Evolutionary conservation across 2,888 invertebrate species (phyloP).

Genomic region (Thelaira solivaga): DNA sequence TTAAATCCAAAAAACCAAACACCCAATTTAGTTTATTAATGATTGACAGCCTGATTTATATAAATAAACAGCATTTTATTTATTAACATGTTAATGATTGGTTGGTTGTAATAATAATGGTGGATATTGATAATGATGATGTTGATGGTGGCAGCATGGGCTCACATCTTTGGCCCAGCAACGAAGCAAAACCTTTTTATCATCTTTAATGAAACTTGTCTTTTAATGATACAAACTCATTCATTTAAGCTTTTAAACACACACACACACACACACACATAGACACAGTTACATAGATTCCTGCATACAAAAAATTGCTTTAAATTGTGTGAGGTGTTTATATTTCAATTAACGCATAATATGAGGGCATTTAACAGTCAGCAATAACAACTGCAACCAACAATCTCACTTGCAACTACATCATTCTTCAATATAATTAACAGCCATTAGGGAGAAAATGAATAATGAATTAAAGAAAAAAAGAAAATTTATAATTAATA

Average conservation of each 20-base stretch:
- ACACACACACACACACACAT: slow-evolving; percentile 22
- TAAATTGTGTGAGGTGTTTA: slow-evolving; percentile 60
- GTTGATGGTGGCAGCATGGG: slow-evolving; percentile 27
- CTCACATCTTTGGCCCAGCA: slow-evolving; percentile 4
- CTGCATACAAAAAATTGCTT: too few species aligned
- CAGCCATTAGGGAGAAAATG: slow-evolving; percentile 51
- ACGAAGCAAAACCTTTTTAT: slow-evolving; percentile 22
- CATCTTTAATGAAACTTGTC: slow-evolving; percentile 14
- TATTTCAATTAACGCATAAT: slow-evolving; percentile 59
- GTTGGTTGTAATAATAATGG: not conserved
- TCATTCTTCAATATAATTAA: slow-evolving; percentile 45
- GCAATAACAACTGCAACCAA: slow-evolving; percentile 3
- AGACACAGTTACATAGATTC: too few species aligned
- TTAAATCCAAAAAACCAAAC: slow-evolving; percentile 28
- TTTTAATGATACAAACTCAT: not conserved
- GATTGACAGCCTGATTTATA: slow-evolving; percentile 57
- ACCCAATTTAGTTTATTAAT: slow-evolving; percentile 41
- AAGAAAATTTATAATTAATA: too few species aligned
- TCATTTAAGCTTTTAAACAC: not conserved
- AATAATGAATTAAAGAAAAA: slow-evolving; percentile 51
- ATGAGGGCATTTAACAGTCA: slow-evolving; percentile 53
- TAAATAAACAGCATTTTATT: slow-evolving; percentile 30
- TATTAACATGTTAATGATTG: slow-evolving; percentile 8
- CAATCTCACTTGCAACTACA: slow-evolving; percentile 25
- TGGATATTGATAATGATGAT: not conserved